Conservation (phyloP, 2,113 vertebrate species). For the Calyptomena viridis region DNA sequence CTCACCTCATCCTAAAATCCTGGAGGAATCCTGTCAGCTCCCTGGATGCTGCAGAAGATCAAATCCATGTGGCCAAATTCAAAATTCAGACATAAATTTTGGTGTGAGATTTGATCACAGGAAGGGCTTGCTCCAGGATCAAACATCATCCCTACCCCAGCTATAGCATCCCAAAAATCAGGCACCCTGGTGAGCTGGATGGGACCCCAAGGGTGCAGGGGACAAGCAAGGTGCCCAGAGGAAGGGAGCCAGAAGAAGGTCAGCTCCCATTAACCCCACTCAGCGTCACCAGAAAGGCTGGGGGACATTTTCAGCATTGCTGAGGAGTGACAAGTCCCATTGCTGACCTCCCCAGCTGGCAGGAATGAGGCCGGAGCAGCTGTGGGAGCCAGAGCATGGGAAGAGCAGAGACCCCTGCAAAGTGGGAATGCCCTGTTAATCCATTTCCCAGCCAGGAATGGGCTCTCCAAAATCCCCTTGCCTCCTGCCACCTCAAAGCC, state of each 20-base stretch:
- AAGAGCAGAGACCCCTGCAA: background rate
- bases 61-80: background rate
- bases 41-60: background rate
- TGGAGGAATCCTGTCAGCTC: background rate
- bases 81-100: background rate
- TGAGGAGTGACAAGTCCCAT: constrained; percentile 5
- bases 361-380: background rate
- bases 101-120: background rate
- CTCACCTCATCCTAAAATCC: background rate
- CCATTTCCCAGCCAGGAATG: background rate
- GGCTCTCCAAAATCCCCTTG: background rate
- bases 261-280: background rate
- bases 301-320: constrained; percentile 11
- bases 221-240: background rate
- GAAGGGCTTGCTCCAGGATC: background rate
- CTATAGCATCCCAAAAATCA: background rate
- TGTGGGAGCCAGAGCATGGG: accelerated
- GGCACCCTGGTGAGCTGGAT: accelerated
- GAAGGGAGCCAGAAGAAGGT: background rate
- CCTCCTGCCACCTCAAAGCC: background rate
- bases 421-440: background rate
- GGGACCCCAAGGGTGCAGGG: background rate
- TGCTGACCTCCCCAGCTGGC: constrained; percentile 10
- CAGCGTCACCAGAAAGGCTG: background rate
- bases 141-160: background rate